Percentiles rank a stretch among this genome's conserved stretches.
These are phyloP conservation scores for Cerceris rybyensis DNA, from an alignment of 2,888 invertebrate genomes.

Conservation along the genomic window DNA sequence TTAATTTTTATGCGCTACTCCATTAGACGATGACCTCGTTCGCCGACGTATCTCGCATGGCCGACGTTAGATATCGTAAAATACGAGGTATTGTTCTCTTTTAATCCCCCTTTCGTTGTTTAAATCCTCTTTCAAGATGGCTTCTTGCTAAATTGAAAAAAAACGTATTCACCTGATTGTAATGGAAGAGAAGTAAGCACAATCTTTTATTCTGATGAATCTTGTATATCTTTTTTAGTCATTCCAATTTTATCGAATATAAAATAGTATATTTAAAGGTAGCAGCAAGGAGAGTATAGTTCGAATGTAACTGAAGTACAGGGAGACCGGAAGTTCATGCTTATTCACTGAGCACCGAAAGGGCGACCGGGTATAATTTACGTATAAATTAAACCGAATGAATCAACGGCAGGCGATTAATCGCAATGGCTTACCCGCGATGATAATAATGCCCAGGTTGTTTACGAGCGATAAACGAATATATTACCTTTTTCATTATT, in stretches of 20 bases:
- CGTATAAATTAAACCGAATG: conserved; percentile 78
- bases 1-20: conserved; percentile 57
- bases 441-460: conserved; percentile 73
- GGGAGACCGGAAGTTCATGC: conserved; percentile 78
- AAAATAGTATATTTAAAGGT: conserved; percentile 1
- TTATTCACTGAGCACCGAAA: conserved; percentile 79
- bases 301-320: conserved; percentile 63
- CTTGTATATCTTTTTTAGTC: neutral
- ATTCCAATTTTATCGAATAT: conserved; percentile 1
- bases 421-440: conserved; percentile 73
- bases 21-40: conserved; percentile 58
- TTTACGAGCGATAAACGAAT: conserved; percentile 76
- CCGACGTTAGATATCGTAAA: neutral
- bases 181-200: too few species aligned
- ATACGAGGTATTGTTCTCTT: neutral
- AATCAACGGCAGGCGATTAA: conserved; percentile 79
- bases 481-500: conserved; percentile 77
- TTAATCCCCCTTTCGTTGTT: neutral
- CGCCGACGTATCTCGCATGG: conserved; percentile 12
- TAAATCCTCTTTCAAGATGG: neutral
- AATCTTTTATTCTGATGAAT: neutral
- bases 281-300: conserved; percentile 26
- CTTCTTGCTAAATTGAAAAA: neutral
- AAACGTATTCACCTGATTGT: too few species aligned
- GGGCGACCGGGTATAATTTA: conserved; percentile 78